phyloP scores from a whole-genome alignment of 2,113 vertebrate species.

The Tachysurus fulvidraco region DNA sequence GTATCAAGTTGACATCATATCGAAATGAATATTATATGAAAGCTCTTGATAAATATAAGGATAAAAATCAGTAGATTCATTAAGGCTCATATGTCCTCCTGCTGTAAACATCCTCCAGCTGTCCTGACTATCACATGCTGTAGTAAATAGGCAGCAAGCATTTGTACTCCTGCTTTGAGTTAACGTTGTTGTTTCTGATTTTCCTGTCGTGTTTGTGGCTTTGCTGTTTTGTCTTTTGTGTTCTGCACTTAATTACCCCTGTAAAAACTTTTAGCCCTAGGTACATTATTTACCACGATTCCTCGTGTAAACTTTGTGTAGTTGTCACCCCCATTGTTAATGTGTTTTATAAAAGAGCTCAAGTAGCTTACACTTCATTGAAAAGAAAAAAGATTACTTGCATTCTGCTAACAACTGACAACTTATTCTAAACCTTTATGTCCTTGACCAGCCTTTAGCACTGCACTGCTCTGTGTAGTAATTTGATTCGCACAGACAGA shows the following conservation, averaged over 20 bases:
- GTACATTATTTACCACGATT: neutral
- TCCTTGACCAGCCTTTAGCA: slow-evolving; percentile 12
- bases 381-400: neutral
- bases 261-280: neutral
- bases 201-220: neutral
- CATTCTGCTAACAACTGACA: slow-evolving; percentile 2
- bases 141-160: neutral
- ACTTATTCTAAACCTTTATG: slow-evolving; percentile 10
- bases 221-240: neutral
- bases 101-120: neutral
- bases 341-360: neutral
- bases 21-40: neutral
- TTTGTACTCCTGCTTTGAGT: neutral
- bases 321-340: neutral
- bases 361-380: neutral
- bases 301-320: neutral
- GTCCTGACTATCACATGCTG: neutral
- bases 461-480: slow-evolving; percentile 31
- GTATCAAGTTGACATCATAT: neutral
- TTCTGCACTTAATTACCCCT: neutral
- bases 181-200: neutral
- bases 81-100: neutral
- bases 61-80: neutral
- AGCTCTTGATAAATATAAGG: neutral
- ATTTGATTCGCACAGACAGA: slow-evolving; percentile 53